Conservation (phyloP, 2,113 vertebrate species). For the Podarcis cretensis region DNA sequence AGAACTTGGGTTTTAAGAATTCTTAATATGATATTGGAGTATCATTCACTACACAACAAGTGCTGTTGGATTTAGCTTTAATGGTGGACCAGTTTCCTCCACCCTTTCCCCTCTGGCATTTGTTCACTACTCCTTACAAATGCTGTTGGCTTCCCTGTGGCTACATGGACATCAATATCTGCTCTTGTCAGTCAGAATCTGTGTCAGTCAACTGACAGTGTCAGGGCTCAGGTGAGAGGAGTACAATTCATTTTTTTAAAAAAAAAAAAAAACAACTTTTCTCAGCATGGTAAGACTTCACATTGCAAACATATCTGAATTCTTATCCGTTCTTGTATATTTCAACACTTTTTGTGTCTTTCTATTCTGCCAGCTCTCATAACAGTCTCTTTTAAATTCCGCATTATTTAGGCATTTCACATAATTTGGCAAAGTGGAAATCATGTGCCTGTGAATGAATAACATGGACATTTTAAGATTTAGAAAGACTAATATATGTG, state of each 20-base stretch:
- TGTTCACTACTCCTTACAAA: background rate
- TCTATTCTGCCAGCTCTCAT: background rate
- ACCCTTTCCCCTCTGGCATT: background rate
- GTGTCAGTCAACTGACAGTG: background rate
- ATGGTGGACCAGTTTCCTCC: background rate
- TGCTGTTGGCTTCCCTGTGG: slow-evolving; percentile 15
- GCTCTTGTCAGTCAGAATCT: background rate
- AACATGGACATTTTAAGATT: background rate
- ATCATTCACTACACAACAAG: background rate
- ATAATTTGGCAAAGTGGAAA: background rate
- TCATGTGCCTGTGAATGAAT: background rate
- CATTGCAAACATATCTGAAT: background rate
- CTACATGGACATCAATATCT: background rate
- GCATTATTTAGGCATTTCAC: background rate
- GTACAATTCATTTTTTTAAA: background rate
- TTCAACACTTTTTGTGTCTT: background rate
- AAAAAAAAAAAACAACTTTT: background rate
- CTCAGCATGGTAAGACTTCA: background rate
- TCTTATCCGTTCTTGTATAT: background rate
- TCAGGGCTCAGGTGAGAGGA: background rate
- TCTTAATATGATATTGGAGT: background rate
- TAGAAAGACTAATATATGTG: background rate
- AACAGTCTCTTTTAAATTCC: background rate
- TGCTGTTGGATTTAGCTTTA: background rate
- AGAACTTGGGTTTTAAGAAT: background rate